phyloP scores from a whole-genome alignment of 2,113 vertebrate species.

The Machaerirhynchus nigripectus region DNA sequence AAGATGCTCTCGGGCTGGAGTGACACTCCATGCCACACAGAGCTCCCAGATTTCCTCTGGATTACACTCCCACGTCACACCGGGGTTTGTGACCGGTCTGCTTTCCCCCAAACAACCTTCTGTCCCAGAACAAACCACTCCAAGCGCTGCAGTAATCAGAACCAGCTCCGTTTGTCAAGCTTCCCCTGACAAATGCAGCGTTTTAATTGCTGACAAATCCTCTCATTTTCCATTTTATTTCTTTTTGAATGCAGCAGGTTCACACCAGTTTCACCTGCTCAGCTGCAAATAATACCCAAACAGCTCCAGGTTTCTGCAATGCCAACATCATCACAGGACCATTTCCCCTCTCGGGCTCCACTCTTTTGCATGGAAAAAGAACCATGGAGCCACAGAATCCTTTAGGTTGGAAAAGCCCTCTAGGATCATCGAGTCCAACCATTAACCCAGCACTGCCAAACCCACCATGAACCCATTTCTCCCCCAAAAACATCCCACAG shows the following conservation, averaged over 20 bases:
- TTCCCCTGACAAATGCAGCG: neutral
- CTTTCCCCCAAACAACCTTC: constrained; percentile 11
- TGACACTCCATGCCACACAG: neutral
- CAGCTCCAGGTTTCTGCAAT: neutral
- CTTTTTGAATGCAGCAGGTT: neutral
- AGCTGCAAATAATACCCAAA: neutral
- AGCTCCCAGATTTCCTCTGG: neutral
- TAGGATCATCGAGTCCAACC: neutral
- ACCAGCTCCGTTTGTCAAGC: neutral
- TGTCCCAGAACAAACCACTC: constrained; percentile 15
- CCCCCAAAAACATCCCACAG: neutral
- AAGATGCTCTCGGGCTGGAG: neutral
- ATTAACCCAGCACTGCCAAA: neutral
- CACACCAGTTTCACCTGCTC: neutral
- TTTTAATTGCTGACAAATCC: neutral
- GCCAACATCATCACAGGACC: neutral
- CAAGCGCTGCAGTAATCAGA: neutral
- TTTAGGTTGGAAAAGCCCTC: neutral
- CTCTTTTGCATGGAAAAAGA: neutral
- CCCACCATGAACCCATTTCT: neutral
- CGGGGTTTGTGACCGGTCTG: neutral
- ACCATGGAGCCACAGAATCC: neutral
- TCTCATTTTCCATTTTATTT: neutral
- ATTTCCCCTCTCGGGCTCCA: neutral
- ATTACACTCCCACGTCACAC: neutral